A percentile compares a stretch with the other conserved stretches of the same genome.
These are phyloP conservation scores for Bubo scandiacus DNA, from an alignment of 2,113 vertebrate genomes.

Conservation along the genomic window DNA sequence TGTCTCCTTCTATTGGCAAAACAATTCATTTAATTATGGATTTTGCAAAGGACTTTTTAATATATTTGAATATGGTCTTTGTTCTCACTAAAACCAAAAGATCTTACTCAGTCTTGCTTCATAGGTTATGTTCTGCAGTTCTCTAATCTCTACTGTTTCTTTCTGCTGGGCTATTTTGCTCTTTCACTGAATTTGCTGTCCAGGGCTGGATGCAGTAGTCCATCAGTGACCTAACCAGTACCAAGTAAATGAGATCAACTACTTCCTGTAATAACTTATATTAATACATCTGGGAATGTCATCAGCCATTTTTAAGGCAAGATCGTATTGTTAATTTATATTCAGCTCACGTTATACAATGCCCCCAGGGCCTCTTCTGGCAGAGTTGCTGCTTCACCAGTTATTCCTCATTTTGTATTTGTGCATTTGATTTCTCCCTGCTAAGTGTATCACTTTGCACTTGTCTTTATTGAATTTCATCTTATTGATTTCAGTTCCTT, in stretches of 20 bases:
- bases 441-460: slow-evolving; percentile 51
- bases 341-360: neutral
- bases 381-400: slow-evolving; percentile 22
- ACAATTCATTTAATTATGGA: neutral
- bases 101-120: neutral
- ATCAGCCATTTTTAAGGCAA: slow-evolving; percentile 5
- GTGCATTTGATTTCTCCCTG: slow-evolving; percentile 50
- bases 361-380: slow-evolving; percentile 23
- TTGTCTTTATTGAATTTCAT: slow-evolving; percentile 52
- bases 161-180: neutral
- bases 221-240: neutral
- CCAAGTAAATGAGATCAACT: neutral
- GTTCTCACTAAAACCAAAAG: neutral
- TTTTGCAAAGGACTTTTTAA: neutral
- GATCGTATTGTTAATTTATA: neutral
- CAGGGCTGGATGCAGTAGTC: neutral
- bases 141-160: neutral
- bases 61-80: neutral
- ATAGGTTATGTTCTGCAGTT: neutral
- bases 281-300: slow-evolving; percentile 6
- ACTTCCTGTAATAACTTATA: neutral
- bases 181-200: neutral
- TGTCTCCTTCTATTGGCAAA: neutral
- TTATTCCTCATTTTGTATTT: slow-evolving; percentile 46
- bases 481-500: slow-evolving; percentile 48